A percentile compares a stretch with the other conserved stretches of the same genome.
These are phyloP conservation scores for Chanos chanos DNA, from an alignment of 2,797 vertebrate species.

Conservation along the genomic window DNA sequence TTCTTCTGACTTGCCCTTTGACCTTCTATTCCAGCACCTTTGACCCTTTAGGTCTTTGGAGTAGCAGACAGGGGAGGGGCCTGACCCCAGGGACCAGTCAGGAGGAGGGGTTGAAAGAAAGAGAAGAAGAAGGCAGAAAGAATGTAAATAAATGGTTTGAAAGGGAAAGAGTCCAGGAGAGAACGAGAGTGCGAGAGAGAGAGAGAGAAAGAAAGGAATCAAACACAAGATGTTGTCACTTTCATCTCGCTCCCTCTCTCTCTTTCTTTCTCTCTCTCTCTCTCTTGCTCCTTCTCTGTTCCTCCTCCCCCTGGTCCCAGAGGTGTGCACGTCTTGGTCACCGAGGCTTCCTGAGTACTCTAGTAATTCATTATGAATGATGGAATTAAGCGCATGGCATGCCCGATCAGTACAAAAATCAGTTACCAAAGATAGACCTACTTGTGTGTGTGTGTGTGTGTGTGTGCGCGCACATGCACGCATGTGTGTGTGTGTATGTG, in stretches of 20 bases:
- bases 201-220: conserved; percentile 6
- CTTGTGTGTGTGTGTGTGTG: no score
- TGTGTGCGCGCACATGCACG: no score
- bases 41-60: conserved; percentile 55
- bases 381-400: conserved; percentile 1
- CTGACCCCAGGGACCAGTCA: conserved; percentile 53
- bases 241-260: no score
- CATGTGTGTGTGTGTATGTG: no score
- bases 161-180: conserved; percentile 24
- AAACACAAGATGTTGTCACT: background rate
- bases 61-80: conserved; percentile 54
- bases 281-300: background rate
- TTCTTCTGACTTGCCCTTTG: conserved; percentile 64
- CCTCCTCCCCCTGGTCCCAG: background rate
- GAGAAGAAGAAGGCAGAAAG: conserved; percentile 55
- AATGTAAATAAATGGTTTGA: conserved; percentile 54
- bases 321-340: background rate
- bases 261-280: no score
- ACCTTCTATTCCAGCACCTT: conserved; percentile 58
- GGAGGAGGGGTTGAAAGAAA: conserved; percentile 11
- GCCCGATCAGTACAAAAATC: conserved; percentile 5
- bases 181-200: conserved; percentile 43
- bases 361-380: background rate
- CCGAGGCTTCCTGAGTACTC: background rate
- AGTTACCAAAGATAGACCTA: no score